Evolutionary conservation across 2,113 vertebrate genomes (phyloP).

Genomic region (Eudyptes chrysolophus): DNA sequence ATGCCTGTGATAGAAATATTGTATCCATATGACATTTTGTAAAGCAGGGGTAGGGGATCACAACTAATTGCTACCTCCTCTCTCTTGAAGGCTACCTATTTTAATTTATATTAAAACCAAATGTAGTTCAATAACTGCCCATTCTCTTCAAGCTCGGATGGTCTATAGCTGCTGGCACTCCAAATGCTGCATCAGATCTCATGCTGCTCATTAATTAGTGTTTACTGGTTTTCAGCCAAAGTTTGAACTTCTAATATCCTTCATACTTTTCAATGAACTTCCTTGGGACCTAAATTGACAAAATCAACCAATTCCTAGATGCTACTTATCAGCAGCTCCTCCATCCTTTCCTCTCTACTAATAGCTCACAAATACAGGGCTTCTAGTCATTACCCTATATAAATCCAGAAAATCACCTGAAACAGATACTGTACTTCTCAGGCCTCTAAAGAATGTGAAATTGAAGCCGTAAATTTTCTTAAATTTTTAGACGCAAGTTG

Average conservation of each 20-base stretch:
- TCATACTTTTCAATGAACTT: not conserved
- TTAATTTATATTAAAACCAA: not conserved
- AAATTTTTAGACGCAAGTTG: not conserved
- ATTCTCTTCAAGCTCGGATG: not conserved
- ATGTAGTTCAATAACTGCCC: not conserved
- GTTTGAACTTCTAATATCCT: not conserved
- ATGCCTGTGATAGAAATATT: not conserved
- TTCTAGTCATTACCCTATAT: not conserved
- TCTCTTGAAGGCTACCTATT: not conserved
- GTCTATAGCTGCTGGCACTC: not conserved
- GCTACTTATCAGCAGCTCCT: not conserved
- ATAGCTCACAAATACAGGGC: not conserved
- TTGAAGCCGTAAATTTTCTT: not conserved
- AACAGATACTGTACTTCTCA: not conserved
- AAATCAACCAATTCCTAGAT: not conserved
- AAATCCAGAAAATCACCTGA: not conserved
- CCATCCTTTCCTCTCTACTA: not conserved
- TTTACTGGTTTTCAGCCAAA: not conserved
- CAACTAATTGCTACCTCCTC: not conserved
- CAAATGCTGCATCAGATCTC: not conserved
- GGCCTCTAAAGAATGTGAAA: not conserved
- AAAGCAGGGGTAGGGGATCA: not conserved
- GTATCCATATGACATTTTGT: not conserved
- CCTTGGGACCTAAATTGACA: not conserved
- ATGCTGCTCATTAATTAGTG: not conserved